These are phyloP conservation scores for Diadema setosum DNA, from an alignment of 35 echinoderm and acorn worm species.

Conservation along the genomic window DNA sequence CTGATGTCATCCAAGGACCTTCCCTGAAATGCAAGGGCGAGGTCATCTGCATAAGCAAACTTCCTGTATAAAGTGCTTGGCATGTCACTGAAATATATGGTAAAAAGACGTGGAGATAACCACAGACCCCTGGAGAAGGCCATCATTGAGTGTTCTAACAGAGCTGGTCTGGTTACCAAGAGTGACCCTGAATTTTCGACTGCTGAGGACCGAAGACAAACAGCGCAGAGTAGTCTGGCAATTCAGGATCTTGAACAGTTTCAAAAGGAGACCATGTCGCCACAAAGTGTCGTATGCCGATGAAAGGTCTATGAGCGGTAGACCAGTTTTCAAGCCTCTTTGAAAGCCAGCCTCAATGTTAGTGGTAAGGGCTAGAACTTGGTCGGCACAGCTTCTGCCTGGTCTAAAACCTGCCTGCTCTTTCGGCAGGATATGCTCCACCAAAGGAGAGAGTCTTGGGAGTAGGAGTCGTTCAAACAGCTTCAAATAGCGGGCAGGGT, in stretches of 20 bases:
- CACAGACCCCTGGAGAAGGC: background rate
- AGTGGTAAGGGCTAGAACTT: background rate
- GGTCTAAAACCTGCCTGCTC: background rate
- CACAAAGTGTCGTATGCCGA: background rate
- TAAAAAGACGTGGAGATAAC: background rate
- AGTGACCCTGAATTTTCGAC: background rate
- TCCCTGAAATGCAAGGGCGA: background rate
- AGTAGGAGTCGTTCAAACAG: background rate
- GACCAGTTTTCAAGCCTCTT: background rate
- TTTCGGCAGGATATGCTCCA: background rate
- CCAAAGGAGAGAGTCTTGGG: background rate
- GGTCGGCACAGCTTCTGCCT: background rate
- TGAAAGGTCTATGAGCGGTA: constrained; percentile 2
- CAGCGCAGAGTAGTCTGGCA: background rate
- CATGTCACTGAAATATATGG: background rate
- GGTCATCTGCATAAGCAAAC: constrained; percentile 11
- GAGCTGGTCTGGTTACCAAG: background rate
- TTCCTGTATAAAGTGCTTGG: background rate
- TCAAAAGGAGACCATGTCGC: background rate
- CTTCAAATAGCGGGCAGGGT: background rate
- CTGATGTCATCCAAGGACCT: background rate
- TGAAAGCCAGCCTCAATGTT: background rate
- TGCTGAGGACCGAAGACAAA: background rate
- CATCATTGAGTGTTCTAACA: background rate
- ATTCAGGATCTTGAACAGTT: background rate